Conservation (phyloP, 2,888 invertebrate species). For the Chydorus sphaericus region DNA sequence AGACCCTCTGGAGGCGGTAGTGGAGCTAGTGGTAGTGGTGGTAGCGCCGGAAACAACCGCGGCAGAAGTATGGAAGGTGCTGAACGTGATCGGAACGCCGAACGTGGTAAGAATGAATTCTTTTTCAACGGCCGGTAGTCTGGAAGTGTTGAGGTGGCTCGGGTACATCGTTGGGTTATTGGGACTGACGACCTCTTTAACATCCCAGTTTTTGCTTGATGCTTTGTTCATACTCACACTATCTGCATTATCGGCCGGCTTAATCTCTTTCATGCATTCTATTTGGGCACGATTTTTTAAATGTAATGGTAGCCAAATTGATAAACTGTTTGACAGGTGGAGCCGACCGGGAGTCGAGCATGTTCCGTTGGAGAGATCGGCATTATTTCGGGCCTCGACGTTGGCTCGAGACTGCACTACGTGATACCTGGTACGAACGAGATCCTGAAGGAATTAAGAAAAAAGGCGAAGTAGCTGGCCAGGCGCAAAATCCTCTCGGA, state of each 20-base stretch:
- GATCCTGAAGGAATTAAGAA: conserved; percentile 16
- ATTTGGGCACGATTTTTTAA: background rate
- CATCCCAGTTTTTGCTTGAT: too few species aligned
- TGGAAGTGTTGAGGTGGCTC: too few species aligned
- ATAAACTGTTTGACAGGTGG: conserved; percentile 10
- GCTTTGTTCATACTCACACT: too few species aligned
- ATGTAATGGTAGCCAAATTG: conserved; percentile 1
- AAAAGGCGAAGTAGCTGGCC: conserved; percentile 23
- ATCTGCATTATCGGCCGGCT: too few species aligned
- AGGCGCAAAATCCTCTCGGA: conserved; percentile 50
- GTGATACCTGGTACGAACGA: conserved; percentile 57
- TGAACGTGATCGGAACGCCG: conserved; percentile 22
- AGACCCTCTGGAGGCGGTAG: too few species aligned
- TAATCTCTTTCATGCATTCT: too few species aligned
- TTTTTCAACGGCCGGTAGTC: too few species aligned
- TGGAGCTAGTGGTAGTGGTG: too few species aligned
- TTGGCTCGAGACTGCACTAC: conserved; percentile 79
- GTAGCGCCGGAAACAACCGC: conserved; percentile 21
- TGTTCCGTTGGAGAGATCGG: conserved; percentile 77
- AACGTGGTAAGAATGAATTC: background rate
- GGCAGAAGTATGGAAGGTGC: conserved; percentile 30
- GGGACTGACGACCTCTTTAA: too few species aligned
- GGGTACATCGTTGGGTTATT: too few species aligned
- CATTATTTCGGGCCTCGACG: conserved; percentile 84
- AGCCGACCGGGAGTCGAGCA: conserved; percentile 44